phyloP scores from a whole-genome alignment of 1,140 invertebrate species.

The Drosophila sproati region DNA sequence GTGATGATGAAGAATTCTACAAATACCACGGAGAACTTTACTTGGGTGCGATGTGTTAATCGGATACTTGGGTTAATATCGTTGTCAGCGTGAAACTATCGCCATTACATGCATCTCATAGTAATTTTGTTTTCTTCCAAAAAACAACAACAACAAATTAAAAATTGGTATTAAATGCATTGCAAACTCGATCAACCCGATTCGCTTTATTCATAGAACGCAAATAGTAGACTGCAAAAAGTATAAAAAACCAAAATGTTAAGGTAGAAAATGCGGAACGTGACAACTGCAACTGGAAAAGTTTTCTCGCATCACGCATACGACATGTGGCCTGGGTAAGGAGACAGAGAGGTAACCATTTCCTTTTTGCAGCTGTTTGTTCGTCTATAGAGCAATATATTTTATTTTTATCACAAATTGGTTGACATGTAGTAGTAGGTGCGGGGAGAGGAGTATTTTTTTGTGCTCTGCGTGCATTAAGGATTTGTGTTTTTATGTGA shows the following conservation, averaged over 20 bases:
- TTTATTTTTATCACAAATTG: slow-evolving; percentile 82
- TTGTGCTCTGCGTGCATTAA: slow-evolving; percentile 5
- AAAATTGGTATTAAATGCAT: no score
- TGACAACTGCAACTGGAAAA: slow-evolving; percentile 71
- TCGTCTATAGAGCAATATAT: slow-evolving; percentile 76
- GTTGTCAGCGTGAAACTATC: no score
- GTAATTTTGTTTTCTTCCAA: no score
- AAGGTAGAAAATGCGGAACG: slow-evolving; percentile 70
- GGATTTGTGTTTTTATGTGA: slow-evolving; percentile 35
- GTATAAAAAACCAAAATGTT: slow-evolving; percentile 59
- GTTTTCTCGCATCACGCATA: slow-evolving; percentile 69
- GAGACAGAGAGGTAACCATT: slow-evolving; percentile 3
- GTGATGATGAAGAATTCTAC: not conserved
- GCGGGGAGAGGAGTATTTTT: not conserved
- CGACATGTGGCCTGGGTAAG: slow-evolving; percentile 47
- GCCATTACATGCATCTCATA: no score
- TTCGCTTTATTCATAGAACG: not conserved
- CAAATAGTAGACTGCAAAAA: slow-evolving; percentile 7
- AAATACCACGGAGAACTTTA: not conserved
- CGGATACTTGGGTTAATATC: not conserved
- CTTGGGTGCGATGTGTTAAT: not conserved
- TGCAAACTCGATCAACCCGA: not conserved
- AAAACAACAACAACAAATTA: no score
- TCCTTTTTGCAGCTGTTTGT: slow-evolving; percentile 34
- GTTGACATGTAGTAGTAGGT: slow-evolving; percentile 57